phyloP scores from a whole-genome alignment of 2,797 vertebrate species.

The Anabas testudineus region DNA sequence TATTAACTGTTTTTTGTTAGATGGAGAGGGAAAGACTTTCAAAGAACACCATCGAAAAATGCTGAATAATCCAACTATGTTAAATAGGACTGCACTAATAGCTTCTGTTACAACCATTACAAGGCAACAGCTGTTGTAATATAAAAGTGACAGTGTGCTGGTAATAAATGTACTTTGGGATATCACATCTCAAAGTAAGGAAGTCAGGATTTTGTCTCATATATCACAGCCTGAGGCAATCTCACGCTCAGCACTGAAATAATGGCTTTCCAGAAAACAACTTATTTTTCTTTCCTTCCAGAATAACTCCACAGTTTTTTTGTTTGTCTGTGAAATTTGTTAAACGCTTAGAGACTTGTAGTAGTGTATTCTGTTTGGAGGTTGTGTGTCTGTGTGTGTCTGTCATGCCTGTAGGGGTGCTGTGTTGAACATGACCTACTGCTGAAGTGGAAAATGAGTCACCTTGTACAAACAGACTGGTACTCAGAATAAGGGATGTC shows the following conservation, averaged over 20 bases:
- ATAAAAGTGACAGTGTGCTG: slow-evolving; percentile 38
- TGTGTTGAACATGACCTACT: slow-evolving; percentile 44
- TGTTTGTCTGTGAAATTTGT: slow-evolving; percentile 20
- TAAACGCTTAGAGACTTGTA: slow-evolving; percentile 13
- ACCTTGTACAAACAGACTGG: slow-evolving; percentile 23
- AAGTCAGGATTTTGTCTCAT: slow-evolving; percentile 62
- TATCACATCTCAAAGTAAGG: slow-evolving; percentile 63
- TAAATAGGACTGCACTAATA: slow-evolving; percentile 4
- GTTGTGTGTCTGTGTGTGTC: slow-evolving; percentile 22
- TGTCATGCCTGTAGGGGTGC: slow-evolving; percentile 27
- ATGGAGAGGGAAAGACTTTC: not conserved
- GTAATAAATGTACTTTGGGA: slow-evolving; percentile 63
- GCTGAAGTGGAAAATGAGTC: slow-evolving; percentile 62
- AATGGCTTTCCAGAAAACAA: slow-evolving; percentile 64
- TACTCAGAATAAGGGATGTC: slow-evolving; percentile 31
- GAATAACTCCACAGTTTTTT: slow-evolving; percentile 11
- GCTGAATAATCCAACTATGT: not conserved
- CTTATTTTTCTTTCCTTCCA: slow-evolving; percentile 62
- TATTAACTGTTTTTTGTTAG: not conserved
- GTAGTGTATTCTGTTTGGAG: not conserved
- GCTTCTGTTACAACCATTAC: slow-evolving; percentile 18
- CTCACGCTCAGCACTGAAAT: slow-evolving; percentile 61
- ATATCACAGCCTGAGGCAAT: slow-evolving; percentile 73
- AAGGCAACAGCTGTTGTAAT: slow-evolving; percentile 40
- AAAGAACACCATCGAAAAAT: not conserved